A percentile compares a stretch with the other conserved stretches of the same genome.
phyloP scores from a whole-genome alignment of 2,888 invertebrate species.

The Agriopis aurantiaria region DNA sequence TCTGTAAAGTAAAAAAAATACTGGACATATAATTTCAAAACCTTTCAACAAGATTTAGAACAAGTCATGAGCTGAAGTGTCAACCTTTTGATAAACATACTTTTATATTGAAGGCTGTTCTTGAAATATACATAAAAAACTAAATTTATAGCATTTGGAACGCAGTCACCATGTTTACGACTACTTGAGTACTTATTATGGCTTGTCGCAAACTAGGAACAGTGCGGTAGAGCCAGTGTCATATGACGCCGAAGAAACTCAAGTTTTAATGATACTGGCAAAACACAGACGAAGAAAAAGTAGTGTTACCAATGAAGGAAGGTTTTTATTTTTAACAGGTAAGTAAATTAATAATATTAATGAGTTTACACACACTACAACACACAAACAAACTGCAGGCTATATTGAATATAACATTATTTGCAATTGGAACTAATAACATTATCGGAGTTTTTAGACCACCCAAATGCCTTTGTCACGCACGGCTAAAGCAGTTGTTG shows the following conservation, averaged over 20 bases:
- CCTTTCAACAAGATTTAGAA: conserved; percentile 3
- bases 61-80: conserved; percentile 1
- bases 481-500: no score
- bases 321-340: no score
- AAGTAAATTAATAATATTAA: no score
- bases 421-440: no score
- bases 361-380: no score
- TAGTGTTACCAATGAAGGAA: not conserved
- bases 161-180: conserved; percentile 16
- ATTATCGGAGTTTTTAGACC: no score
- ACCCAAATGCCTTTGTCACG: no score
- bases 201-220: conserved; percentile 10
- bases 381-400: no score
- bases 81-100: not conserved
- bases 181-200: conserved; percentile 17
- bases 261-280: not conserved
- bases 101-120: conserved; percentile 9
- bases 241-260: conserved; percentile 1
- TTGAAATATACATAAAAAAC: conserved; percentile 12
- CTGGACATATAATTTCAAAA: not conserved
- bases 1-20: not conserved
- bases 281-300: not conserved
- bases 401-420: no score
- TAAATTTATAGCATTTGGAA: conserved; percentile 20
- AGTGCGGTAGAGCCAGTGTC: not conserved